Percentiles rank a stretch among this genome's conserved stretches.
Evolutionary conservation across 2,888 invertebrate species (phyloP).

Genomic region (Protonemura montana): DNA sequence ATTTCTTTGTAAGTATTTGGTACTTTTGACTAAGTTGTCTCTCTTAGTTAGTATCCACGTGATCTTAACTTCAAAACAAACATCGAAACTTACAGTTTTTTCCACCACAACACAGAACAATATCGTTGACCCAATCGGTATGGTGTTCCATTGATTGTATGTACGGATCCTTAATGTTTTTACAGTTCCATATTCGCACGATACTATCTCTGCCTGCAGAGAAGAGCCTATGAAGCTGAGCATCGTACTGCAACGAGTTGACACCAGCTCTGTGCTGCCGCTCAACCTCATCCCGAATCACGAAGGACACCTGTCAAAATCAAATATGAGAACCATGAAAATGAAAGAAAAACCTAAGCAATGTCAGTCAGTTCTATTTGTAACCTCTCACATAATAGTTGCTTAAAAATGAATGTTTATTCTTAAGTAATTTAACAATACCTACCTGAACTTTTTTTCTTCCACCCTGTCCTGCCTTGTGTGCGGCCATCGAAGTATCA

Average conservation of each 20-base stretch:
- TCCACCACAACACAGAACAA: constrained; percentile 96
- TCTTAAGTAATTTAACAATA: background rate
- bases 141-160: constrained; percentile 99
- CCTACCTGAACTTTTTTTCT: constrained; percentile 65
- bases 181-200: constrained; percentile 86
- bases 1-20: constrained; percentile 9
- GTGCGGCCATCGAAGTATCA: constrained; percentile 57
- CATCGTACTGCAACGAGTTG: constrained; percentile 94
- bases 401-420: too few relatives aligned
- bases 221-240: constrained; percentile 85
- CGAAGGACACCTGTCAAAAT: constrained; percentile 88
- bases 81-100: constrained; percentile 79
- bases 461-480: constrained; percentile 61
- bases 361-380: too few relatives aligned
- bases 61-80: too few relatives aligned
- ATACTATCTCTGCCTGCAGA: constrained; percentile 97
- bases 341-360: too few relatives aligned
- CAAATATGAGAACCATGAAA: constrained; percentile 34
- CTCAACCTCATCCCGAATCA: constrained; percentile 96
- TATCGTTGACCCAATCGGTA: constrained; percentile 99
- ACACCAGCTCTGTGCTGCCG: constrained; percentile 93
- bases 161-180: constrained; percentile 74
- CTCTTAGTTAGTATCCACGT: background rate
- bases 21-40: constrained; percentile 28
- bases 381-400: too few relatives aligned